These are phyloP conservation scores for Spodoptera exigua DNA, from an alignment of 2,888 invertebrate species.

Conservation along the genomic window DNA sequence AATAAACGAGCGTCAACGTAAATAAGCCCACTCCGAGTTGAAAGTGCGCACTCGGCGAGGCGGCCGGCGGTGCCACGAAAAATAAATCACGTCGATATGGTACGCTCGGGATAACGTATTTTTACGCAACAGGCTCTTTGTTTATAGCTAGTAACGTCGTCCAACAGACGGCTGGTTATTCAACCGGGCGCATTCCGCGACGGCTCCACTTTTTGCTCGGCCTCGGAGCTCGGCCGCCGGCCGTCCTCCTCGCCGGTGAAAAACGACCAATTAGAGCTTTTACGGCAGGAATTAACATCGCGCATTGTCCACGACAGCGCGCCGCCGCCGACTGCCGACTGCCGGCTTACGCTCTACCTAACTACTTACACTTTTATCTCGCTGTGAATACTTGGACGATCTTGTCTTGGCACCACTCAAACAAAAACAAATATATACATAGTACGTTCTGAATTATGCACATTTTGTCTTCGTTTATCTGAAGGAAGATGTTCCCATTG, in stretches of 20 bases:
- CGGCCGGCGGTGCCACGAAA: slow-evolving; percentile 69
- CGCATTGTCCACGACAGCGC: slow-evolving; percentile 71
- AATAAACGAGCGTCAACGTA: slow-evolving; percentile 83
- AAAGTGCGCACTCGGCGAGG: slow-evolving; percentile 68
- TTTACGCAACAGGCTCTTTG: slow-evolving; percentile 87
- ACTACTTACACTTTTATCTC: slow-evolving; percentile 59
- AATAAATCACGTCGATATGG: slow-evolving; percentile 83
- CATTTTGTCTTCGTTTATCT: slow-evolving; percentile 72
- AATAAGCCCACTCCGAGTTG: slow-evolving; percentile 80
- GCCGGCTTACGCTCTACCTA: slow-evolving; percentile 43
- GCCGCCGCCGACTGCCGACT: slow-evolving; percentile 29
- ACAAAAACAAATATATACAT: slow-evolving; percentile 61
- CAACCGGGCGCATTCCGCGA: slow-evolving; percentile 88
- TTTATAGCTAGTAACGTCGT: slow-evolving; percentile 80
- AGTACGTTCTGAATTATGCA: slow-evolving; percentile 66
- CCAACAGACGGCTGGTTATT: slow-evolving; percentile 86
- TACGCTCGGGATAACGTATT: slow-evolving; percentile 83
- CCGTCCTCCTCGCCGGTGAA: slow-evolving; percentile 67
- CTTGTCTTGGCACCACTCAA: slow-evolving; percentile 66
- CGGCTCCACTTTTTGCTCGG: slow-evolving; percentile 86
- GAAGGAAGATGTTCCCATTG: slow-evolving; percentile 68
- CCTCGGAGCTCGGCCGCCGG: slow-evolving; percentile 64
- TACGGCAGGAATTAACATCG: slow-evolving; percentile 83
- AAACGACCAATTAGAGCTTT: slow-evolving; percentile 85
- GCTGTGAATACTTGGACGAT: slow-evolving; percentile 58